Percentiles rank a stretch among this genome's conserved stretches.
These are phyloP conservation scores for Sciaenops ocellatus DNA, from an alignment of 2,797 vertebrate species.

Conservation along the genomic window DNA sequence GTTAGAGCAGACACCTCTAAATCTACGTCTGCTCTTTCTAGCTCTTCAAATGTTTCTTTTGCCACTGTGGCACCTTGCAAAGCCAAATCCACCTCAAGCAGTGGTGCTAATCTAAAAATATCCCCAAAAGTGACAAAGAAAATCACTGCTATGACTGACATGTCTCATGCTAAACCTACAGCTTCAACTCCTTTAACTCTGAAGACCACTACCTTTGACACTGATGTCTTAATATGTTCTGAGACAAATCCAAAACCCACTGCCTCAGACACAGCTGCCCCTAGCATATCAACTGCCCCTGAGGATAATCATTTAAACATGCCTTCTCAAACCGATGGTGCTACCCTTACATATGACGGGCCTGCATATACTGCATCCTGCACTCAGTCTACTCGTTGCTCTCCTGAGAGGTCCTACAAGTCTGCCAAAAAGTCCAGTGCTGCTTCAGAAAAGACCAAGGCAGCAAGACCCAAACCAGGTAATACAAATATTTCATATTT, in stretches of 20 bases:
- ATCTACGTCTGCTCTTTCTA: slow-evolving; percentile 22
- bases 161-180: slow-evolving; percentile 3
- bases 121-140: slow-evolving; percentile 30
- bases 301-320: slow-evolving; percentile 8
- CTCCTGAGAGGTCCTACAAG: slow-evolving; percentile 60
- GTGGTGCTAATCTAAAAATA: background rate
- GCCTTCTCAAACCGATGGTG: slow-evolving; percentile 36
- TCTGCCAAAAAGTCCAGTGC: slow-evolving; percentile 31
- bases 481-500: slow-evolving; percentile 35
- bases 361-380: slow-evolving; percentile 15
- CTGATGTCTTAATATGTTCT: slow-evolving; percentile 17
- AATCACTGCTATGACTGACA: slow-evolving; percentile 2
- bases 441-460: slow-evolving; percentile 49
- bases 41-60: slow-evolving; percentile 2
- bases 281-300: slow-evolving; percentile 27
- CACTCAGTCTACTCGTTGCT: slow-evolving; percentile 24
- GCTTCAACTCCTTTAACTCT: slow-evolving; percentile 18
- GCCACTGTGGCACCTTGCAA: slow-evolving; percentile 13
- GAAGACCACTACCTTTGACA: slow-evolving; percentile 19
- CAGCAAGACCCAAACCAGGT: slow-evolving; percentile 79
- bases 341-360: slow-evolving; percentile 5
- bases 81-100: slow-evolving; percentile 29
- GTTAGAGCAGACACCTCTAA: slow-evolving; percentile 31
- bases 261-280: slow-evolving; percentile 55
- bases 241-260: slow-evolving; percentile 53